Percentiles rank a stretch among this genome's conserved stretches.
Conservation (phyloP, 2,888 invertebrate species). For the Drepanosiphum platanoidis region DNA sequence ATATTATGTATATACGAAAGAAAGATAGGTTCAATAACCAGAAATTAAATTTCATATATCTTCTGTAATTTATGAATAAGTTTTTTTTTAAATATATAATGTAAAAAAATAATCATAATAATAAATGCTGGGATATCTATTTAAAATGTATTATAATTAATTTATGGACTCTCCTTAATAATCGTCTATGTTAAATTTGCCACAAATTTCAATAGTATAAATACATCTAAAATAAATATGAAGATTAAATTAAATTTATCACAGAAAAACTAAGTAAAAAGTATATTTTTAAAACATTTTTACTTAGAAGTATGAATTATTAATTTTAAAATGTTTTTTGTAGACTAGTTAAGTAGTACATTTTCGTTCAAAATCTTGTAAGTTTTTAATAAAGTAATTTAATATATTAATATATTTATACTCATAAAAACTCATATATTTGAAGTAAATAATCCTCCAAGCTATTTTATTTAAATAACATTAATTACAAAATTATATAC, state of each 20-base stretch:
- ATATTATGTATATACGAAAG: no score
- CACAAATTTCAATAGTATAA: neutral
- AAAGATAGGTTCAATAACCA: no score
- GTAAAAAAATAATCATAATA: neutral
- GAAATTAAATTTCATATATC: no score
- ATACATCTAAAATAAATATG: neutral
- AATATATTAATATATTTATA: neutral
- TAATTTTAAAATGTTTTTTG: neutral
- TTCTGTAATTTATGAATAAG: neutral
- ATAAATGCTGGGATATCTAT: neutral
- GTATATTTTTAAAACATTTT: neutral
- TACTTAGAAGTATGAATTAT: neutral
- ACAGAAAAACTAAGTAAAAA: conserved; percentile 37
- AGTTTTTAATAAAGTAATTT: neutral
- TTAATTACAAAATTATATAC: no score
- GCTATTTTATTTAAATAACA: neutral
- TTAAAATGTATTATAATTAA: neutral
- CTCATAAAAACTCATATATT: neutral
- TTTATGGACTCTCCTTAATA: no score
- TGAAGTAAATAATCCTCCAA: no score
- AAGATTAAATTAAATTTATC: conserved; percentile 1
- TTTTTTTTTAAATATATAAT: neutral
- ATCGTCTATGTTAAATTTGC: neutral
- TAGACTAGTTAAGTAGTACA: neutral
- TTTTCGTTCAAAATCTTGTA: neutral